phyloP scores from a whole-genome alignment of 1,140 invertebrate genomes.

The Hycleus cichorii region DNA sequence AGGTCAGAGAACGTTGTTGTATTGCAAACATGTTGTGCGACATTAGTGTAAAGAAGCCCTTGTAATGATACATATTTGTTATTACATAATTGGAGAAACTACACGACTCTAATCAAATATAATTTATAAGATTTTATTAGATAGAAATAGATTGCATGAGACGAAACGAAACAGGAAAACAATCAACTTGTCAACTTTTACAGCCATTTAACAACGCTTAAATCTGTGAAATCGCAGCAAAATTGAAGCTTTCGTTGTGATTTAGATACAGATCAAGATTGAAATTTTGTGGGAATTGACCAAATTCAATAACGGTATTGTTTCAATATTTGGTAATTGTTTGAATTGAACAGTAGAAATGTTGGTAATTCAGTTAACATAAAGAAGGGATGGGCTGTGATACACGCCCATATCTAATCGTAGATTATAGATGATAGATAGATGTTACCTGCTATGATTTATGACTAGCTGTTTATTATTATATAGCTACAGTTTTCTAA shows the following conservation, averaged over 20 bases:
- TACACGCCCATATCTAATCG: constrained; percentile 26
- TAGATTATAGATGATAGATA: constrained; percentile 27
- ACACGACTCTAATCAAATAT: neutral
- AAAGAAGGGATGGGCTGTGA: constrained; percentile 15
- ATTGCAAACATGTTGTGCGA: constrained; percentile 15
- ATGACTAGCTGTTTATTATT: constrained; percentile 7
- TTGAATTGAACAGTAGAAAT: constrained; percentile 8
- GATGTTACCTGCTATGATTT: constrained; percentile 29
- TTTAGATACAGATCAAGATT: too few relatives aligned
- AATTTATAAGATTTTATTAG: neutral
- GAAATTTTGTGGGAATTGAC: too few relatives aligned
- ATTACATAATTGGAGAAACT: constrained; percentile 14
- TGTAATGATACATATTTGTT: constrained; percentile 12
- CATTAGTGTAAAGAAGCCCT: constrained; percentile 12
- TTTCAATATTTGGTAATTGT: constrained; percentile 12
- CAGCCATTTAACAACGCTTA: too few relatives aligned
- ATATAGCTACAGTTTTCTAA: neutral
- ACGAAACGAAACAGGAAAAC: too few relatives aligned
- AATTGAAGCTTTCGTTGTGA: too few relatives aligned
- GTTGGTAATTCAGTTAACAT: constrained; percentile 7
- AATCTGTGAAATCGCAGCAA: too few relatives aligned
- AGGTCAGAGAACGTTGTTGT: constrained; percentile 25
- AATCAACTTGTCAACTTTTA: too few relatives aligned
- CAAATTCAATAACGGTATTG: constrained; percentile 5
- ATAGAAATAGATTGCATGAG: neutral